These are phyloP conservation scores for Helogale parvula DNA, from an alignment of 2,113 vertebrate species.

Conservation along the genomic window DNA sequence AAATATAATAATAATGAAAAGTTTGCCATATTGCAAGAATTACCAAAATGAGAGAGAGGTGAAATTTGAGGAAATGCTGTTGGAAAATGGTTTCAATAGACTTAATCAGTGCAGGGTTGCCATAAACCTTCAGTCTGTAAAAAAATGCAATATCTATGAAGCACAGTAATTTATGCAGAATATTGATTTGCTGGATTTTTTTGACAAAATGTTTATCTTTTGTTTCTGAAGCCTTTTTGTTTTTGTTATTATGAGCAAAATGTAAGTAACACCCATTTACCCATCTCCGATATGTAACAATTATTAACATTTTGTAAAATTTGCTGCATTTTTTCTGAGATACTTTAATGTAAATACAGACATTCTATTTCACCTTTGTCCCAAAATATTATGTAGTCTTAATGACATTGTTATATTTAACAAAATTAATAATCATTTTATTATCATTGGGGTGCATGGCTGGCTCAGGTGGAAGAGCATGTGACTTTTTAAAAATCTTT, in stretches of 20 bases:
- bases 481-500: background rate
- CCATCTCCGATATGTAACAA: background rate
- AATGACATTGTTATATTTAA: conserved; percentile 3
- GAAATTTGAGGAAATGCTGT: background rate
- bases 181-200: background rate
- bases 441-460: background rate
- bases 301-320: conserved; percentile 24
- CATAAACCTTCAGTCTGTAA: background rate
- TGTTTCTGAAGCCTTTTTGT: background rate
- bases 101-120: background rate
- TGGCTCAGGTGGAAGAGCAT: background rate
- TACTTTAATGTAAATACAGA: background rate
- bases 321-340: background rate
- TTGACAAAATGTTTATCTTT: conserved; percentile 2
- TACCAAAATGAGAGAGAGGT: background rate
- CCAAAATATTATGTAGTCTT: conserved; percentile 20
- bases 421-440: background rate
- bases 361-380: background rate
- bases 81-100: background rate
- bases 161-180: background rate
- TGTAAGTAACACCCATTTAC: background rate
- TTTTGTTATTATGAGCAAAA: conserved; percentile 5
- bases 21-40: background rate
- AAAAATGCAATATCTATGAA: background rate
- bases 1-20: background rate